Evolutionary conservation across 2,113 vertebrate genomes (phyloP), one percentile per base, ranked within the genome.

Genomic region (Lepus timidus): DNA sequence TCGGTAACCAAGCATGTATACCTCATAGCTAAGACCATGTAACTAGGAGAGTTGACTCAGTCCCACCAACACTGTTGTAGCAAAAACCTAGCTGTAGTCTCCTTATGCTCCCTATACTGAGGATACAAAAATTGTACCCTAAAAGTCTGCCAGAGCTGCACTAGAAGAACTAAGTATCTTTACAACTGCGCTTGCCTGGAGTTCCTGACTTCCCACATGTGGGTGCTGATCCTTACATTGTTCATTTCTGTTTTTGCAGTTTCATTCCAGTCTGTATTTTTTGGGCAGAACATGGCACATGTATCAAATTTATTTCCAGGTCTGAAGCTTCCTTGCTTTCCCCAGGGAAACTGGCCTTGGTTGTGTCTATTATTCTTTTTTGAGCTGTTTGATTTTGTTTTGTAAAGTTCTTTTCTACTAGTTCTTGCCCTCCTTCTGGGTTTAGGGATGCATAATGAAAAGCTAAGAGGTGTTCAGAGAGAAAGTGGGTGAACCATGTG

Each of bases 361-460:
- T 87, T n/a, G 27, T 39, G 20, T 68, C 19, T 78, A 0, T 76
- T 83, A 58, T 64, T 93, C 9, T 83, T 74, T 76, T 70, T 68
- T 87, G 55, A 86, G 17, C 16, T 68, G 5, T 80, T 91, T 29
- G 58, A 51, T 79, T 93, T 86, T 85, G 19, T 85, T 71, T 88
- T 85, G 33, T 88, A 36, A 91, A 88, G 17, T 92, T 79, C n/a
- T 13, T 55, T 88, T 89, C 39, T 65, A 31, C 23, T 51, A 33
- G 64, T 93, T 94, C 19, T 75, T 88, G 61, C 31, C 61, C 4
- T 67, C 12, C 3, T 84, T 93, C 91, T 84, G 74, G 31, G 71
- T 61, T 91, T 88, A 76, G 51, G 20, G 85, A 84, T 88, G 61
- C 29, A 20, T 75, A 64, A 84, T 84, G 52, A 94, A 88, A 88